Evolutionary conservation across 92 coral and sea anemone genomes (phyloP).

Genomic region (Montipora capitata): DNA sequence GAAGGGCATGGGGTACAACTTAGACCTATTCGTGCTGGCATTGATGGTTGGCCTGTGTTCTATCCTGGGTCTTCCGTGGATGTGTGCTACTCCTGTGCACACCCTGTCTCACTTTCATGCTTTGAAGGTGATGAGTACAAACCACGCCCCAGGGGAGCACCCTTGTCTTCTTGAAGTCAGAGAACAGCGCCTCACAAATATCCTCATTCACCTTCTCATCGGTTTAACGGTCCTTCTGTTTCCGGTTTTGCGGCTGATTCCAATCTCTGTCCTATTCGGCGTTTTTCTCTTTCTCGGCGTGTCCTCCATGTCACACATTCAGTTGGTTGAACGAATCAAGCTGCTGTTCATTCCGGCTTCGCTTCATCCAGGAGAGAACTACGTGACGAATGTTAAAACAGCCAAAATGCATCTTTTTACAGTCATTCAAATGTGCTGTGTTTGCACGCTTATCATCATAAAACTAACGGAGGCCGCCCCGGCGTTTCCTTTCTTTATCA

Average conservation of each 20-base stretch:
- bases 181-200: constrained; percentile 96
- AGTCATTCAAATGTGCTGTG: constrained; percentile 87
- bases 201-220: constrained; percentile 92
- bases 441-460: constrained; percentile 78
- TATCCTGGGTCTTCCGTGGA: constrained; percentile 97
- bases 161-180: constrained; percentile 87
- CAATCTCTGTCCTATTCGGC: constrained; percentile 94
- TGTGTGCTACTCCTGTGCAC: constrained; percentile 99
- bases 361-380: constrained; percentile 92
- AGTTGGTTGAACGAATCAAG: constrained; percentile 91
- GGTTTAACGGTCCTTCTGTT: constrained; percentile 89
- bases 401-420: constrained; percentile 95
- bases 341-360: constrained; percentile 85
- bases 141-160: constrained; percentile 98
- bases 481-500: constrained; percentile 88
- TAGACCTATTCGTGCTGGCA: constrained; percentile 94
- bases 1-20: constrained; percentile 96
- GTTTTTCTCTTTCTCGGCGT: constrained; percentile 96
- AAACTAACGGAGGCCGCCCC: constrained; percentile 88
- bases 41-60: constrained; percentile 93
- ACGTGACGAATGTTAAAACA: constrained; percentile 88
- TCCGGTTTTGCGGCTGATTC: constrained; percentile 91
- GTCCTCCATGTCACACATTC: constrained; percentile 92
- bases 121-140: constrained; percentile 85
- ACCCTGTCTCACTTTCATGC: constrained; percentile 98